Conservation (phyloP, 2,113 vertebrate genomes). For the Polypterus bichir region DNA sequence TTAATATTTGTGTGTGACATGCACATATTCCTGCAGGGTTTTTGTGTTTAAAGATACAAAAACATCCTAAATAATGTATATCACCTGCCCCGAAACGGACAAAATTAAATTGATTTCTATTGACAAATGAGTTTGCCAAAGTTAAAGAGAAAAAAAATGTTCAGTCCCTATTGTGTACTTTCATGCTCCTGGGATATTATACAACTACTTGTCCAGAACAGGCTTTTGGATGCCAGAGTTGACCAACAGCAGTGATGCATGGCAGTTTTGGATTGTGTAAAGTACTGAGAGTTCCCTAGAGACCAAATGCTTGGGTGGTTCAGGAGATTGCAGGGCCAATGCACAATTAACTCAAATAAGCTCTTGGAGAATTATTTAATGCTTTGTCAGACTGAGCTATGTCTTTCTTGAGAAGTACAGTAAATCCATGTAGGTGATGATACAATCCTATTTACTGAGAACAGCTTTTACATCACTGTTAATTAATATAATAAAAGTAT, state of each 20-base stretch:
- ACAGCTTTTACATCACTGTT: no score
- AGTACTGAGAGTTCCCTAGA: conserved; percentile 27
- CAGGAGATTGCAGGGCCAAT: conserved; percentile 30
- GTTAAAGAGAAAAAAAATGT: conserved; percentile 36
- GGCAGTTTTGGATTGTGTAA: conserved; percentile 30
- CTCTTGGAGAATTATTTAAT: conserved; percentile 31
- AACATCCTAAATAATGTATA: no score
- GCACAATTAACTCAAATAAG: conserved; percentile 37
- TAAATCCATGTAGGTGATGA: conserved; percentile 6
- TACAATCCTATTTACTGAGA: no score
- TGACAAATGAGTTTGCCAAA: conserved; percentile 22
- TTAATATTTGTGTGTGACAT: no score
- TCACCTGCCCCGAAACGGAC: conserved; percentile 29
- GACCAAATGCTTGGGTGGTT: conserved; percentile 41
- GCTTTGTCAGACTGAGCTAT: conserved; percentile 19
- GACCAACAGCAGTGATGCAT: conserved; percentile 33
- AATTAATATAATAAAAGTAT: no score
- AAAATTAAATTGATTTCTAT: conserved; percentile 26
- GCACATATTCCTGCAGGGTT: no score
- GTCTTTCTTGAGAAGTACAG: conserved; percentile 4
- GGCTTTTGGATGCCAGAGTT: conserved; percentile 35
- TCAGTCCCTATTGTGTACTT: conserved; percentile 25
- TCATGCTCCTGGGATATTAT: conserved; percentile 36
- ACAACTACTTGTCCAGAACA: conserved; percentile 45
- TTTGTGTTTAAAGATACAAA: no score